Percentiles rank a stretch among this genome's conserved stretches.
Conservation (phyloP, 2,113 vertebrate genomes). For the Arenaria interpres region DNA sequence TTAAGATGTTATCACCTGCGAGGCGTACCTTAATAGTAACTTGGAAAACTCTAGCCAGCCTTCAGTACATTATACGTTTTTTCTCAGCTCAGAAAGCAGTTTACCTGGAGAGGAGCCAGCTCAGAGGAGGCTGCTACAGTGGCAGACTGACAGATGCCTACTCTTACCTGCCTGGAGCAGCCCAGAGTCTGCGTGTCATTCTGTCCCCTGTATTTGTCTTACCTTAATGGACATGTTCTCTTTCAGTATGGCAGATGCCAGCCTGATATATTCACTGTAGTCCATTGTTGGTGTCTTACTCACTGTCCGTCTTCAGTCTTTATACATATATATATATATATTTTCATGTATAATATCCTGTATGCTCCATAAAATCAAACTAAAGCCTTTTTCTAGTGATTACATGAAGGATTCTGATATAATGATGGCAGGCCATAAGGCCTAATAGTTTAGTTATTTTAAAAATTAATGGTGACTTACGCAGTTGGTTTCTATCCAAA, state of each 20-base stretch:
- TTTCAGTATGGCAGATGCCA: background rate
- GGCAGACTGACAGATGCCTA: slow-evolving; percentile 42
- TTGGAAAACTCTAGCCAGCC: slow-evolving; percentile 22
- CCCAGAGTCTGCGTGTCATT: rapidly evolving
- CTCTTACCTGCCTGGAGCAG: slow-evolving; percentile 15
- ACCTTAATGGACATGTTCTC: background rate
- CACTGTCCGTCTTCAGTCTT: background rate
- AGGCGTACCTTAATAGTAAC: slow-evolving; percentile 50
- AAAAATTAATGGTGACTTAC: background rate
- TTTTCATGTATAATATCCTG: background rate
- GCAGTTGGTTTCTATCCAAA: background rate
- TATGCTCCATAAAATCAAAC: background rate
- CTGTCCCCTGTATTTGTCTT: background rate
- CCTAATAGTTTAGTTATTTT: background rate
- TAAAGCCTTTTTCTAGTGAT: background rate
- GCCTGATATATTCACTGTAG: background rate
- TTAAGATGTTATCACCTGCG: slow-evolving; percentile 42
- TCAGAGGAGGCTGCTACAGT: background rate
- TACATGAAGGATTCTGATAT: background rate
- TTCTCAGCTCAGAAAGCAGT: slow-evolving; percentile 25
- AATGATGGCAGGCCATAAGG: background rate
- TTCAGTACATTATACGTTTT: slow-evolving; percentile 19
- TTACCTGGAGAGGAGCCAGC: slow-evolving; percentile 50
- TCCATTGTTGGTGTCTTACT: background rate
- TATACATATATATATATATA: background rate